Evolutionary conservation across 2,113 vertebrate genomes (phyloP).

Genomic region (Gambusia holbrooki): DNA sequence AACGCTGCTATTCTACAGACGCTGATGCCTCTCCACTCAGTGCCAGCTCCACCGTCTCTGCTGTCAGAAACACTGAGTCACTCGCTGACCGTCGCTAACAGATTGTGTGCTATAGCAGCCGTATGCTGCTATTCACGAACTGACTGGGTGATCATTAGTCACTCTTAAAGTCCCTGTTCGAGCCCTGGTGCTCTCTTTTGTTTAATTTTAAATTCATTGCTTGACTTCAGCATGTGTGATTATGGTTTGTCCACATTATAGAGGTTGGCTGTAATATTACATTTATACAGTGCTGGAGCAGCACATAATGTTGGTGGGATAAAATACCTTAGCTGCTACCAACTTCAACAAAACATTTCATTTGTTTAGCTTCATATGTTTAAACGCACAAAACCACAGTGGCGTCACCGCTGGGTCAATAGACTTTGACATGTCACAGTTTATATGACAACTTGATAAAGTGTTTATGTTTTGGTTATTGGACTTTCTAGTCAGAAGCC

Average conservation of each 20-base stretch:
- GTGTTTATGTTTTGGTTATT: neutral
- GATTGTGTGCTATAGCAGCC: constrained; percentile 55
- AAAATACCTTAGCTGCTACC: constrained; percentile 38
- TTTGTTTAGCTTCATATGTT: constrained; percentile 3
- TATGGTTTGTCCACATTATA: constrained; percentile 67
- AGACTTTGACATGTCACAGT: neutral
- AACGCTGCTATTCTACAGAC: constrained; percentile 67
- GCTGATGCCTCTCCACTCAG: constrained; percentile 51
- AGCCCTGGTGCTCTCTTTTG: constrained; percentile 44
- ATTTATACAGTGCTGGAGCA: constrained; percentile 40
- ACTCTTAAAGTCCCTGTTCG: constrained; percentile 53
- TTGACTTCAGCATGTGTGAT: constrained; percentile 56
- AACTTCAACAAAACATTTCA: constrained; percentile 42
- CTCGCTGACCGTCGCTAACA: constrained; percentile 41
- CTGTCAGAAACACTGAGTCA: constrained; percentile 73
- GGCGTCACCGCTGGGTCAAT: neutral
- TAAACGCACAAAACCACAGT: neutral
- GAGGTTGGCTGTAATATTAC: constrained; percentile 55
- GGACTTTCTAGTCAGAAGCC: no score
- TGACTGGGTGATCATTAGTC: constrained; percentile 67
- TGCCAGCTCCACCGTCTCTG: constrained; percentile 37
- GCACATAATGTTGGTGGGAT: constrained; percentile 23
- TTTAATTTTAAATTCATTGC: constrained; percentile 52
- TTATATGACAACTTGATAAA: neutral
- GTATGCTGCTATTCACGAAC: constrained; percentile 72